A percentile compares a stretch with the other conserved stretches of the same genome.
phyloP scores from a whole-genome alignment of 1,140 invertebrate genomes.

The Magallana gigas region DNA sequence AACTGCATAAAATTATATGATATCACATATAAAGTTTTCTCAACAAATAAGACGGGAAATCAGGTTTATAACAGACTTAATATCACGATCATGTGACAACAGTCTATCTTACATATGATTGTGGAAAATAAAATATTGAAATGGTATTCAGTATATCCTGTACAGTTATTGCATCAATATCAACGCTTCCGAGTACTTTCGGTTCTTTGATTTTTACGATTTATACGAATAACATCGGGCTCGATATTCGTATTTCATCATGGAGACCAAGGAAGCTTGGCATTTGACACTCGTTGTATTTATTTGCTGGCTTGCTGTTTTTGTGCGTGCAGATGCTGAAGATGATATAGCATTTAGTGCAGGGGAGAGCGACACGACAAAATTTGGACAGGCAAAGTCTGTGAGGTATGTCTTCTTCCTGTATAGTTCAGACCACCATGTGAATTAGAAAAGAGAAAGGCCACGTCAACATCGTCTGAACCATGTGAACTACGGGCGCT shows the following conservation, averaged over 20 bases:
- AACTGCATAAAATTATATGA: no score
- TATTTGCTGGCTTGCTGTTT: not conserved
- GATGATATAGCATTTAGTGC: not conserved
- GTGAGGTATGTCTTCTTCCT: conserved; percentile 3
- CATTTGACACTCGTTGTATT: not conserved
- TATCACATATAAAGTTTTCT: no score
- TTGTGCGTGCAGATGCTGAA: not conserved
- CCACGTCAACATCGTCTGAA: conserved; percentile 8
- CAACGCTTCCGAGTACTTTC: no score
- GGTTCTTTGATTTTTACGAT: not conserved
- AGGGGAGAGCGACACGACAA: not conserved
- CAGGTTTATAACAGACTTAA: no score
- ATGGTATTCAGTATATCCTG: no score
- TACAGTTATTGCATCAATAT: no score
- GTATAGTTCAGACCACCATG: not conserved
- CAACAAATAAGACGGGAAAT: no score
- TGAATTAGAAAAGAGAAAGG: not conserved
- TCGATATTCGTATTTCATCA: not conserved
- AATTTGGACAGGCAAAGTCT: conserved; percentile 50
- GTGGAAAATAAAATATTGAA: no score
- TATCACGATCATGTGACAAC: no score
- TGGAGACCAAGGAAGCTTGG: conserved; percentile 9
- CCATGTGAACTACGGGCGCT: no score
- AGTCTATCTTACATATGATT: no score
- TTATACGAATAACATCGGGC: not conserved